Evolutionary conservation across 2,113 vertebrate genomes (phyloP).

Genomic region (Seriola dumerili): DNA sequence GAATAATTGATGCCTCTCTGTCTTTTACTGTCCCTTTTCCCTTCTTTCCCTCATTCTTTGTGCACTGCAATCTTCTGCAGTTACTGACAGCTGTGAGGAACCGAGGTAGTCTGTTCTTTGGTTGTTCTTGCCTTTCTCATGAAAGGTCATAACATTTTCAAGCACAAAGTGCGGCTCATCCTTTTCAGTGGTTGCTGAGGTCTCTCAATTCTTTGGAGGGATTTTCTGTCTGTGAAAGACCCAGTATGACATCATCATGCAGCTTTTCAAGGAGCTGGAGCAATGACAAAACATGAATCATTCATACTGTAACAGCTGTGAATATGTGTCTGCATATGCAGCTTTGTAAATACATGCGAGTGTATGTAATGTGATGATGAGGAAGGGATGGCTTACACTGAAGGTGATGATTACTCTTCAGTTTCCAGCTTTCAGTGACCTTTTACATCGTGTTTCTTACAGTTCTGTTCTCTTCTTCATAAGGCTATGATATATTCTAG

Average conservation of each 20-base stretch:
- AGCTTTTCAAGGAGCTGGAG: slow-evolving; percentile 43
- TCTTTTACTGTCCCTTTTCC: slow-evolving; percentile 33
- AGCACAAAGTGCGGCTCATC: slow-evolving; percentile 17
- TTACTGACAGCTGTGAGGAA: slow-evolving; percentile 15
- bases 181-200: background rate
- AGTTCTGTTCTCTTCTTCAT: too few species aligned
- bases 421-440: background rate
- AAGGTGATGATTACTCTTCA: background rate
- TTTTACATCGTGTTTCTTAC: background rate
- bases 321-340: slow-evolving; percentile 14
- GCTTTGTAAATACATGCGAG: background rate
- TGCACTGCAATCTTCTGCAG: slow-evolving; percentile 21
- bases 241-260: slow-evolving; percentile 42
- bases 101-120: background rate
- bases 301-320: slow-evolving; percentile 38
- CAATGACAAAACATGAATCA: slow-evolving; percentile 47
- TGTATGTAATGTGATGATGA: slow-evolving; percentile 11
- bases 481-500: background rate
- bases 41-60: slow-evolving; percentile 23
- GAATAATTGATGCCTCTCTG: slow-evolving; percentile 60
- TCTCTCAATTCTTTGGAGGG: slow-evolving; percentile 7
- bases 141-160: slow-evolving; percentile 48
- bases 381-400: background rate
- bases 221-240: slow-evolving; percentile 18
- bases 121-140: slow-evolving; percentile 6